Base-by-base conservation (phyloP, 2,797 vertebrate species). In the Channa striata region DNA sequence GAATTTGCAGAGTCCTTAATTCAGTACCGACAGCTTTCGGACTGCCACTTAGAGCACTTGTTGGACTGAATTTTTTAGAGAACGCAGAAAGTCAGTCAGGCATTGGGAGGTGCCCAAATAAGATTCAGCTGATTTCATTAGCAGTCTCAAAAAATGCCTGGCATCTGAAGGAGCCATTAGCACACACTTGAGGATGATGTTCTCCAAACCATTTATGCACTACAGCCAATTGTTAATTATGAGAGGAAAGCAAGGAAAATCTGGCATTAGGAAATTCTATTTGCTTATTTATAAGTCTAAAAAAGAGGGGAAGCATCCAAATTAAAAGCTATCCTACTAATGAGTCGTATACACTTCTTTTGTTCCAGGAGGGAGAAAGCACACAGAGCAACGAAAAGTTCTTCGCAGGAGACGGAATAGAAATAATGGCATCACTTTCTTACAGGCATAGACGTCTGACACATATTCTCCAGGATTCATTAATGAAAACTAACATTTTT, bases 301-400 rank as follows among this genome's bases (percentile, higher is more conserved):
- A 57, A 52, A 52, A 37, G 50, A n/a, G 16, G 19, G 44, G 47
- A 42, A 17, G 40, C n/a, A 14, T 11, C 8, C 4, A 14, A 66
- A 10, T 34, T 21, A 12, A 1, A 64, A 49, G 1, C 19, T 16
- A 33, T 53, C 10, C 23, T 40, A 50, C 72, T 89, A 74, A 91
- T 77, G 8, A 12, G n/a, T 33, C 66, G 11, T 57, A 0, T 34
- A 20, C 5, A 16, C 5, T 56, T 64, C 59, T 56, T 49, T 49
- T 68, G 1, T 84, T 89, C 34, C 86, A 91, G 92, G 69, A 43
- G 40, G 9, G 10, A 92, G 79, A 65, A 87, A 63, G 47, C n/a
- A 5, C 37, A 1, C 4, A 16, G 6, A 1, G 43, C 39, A 11
- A 44, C 6, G 20, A 42, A 88, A 78, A 78, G 1, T 7, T 10